Evolutionary conservation across 2,113 vertebrate genomes (phyloP), one percentile per base, ranked within the genome.

Genomic region (Malurus alboscapulatus): DNA sequence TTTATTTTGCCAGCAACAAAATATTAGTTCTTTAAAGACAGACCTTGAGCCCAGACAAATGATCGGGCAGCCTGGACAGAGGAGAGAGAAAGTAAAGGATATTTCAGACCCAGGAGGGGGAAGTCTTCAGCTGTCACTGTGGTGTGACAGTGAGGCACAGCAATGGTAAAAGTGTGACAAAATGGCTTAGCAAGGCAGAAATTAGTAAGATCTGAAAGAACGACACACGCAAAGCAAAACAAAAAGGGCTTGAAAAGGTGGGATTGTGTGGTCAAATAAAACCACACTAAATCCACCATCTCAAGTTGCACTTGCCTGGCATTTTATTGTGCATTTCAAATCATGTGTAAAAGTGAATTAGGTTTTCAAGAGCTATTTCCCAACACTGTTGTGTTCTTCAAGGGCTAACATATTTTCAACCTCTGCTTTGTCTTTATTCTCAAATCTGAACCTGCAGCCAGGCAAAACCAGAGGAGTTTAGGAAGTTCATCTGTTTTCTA

Each of bases 401-500:
- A 65, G 73, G n/a, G 42, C 26, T 82, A 63, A 54, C n/a, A 92
- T 87, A 25, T 24, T 54, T 54, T 22, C 72, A 12, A 29, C 69
- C 78, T 68, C 44, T 72, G 57, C 66, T 83, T 50, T 88, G 68
- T 73, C 84, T 53, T 53, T 78, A 20, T 32, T 27, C 50, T 87
- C 58, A 34, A 48, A 38, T 55, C 63, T 68, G 50, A 54, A 62
- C 71, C 58, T 40, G 44, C 45, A 89, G 51, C 7, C n/a, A 75
- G 58, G 67, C 80, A 93, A 90, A 97, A 94, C 9, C 14, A 63
- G 48, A 40, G 17, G 67, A 94, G 67, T 22, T 36, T 7, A 93
- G 66, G 86, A 97, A 96, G 97, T 97, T 85, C 44, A 94, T 95
- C 78, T 94, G 84, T 95, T 96, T 92, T 90, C 93, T 83, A 59